Evolutionary conservation across 92 coral and sea anemone genomes (phyloP).

Genomic region (Heliopora coerulea): DNA sequence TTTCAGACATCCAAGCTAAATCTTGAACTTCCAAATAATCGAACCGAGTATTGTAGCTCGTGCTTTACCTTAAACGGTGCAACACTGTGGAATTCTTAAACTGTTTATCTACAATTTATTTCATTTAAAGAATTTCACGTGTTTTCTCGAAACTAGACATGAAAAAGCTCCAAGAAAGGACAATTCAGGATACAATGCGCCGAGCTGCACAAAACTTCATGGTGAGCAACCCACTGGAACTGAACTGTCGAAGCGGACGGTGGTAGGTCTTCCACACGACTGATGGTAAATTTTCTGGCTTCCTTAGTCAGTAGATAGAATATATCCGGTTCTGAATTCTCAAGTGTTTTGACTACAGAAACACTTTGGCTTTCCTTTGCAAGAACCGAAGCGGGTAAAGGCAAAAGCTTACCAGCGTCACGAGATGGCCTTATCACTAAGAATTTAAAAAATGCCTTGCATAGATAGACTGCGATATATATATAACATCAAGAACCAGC

Average conservation of each 20-base stretch:
- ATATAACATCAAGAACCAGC: too few relatives aligned
- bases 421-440: not conserved
- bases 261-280: constrained; percentile 16
- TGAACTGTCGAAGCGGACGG: constrained; percentile 17
- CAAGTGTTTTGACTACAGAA: not conserved
- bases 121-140: not conserved
- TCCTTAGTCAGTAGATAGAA: too few relatives aligned
- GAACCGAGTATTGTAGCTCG: too few relatives aligned
- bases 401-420: not conserved
- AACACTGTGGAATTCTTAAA: too few relatives aligned
- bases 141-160: constrained; percentile 5
- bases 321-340: too few relatives aligned
- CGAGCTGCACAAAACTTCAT: not conserved
- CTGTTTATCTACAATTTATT: not conserved
- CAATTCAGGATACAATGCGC: not conserved
- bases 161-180: not conserved
- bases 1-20: too few relatives aligned
- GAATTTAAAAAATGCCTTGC: not conserved
- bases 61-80: too few relatives aligned
- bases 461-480: too few relatives aligned
- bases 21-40: too few relatives aligned
- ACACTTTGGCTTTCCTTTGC: too few relatives aligned
- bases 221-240: constrained; percentile 9
- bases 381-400: not conserved
- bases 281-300: too few relatives aligned